A percentile compares a stretch with the other conserved stretches of the same genome.
These are phyloP conservation scores for Serranus cabrilla DNA, from an alignment of 2,797 vertebrate species.

Conservation along the genomic window DNA sequence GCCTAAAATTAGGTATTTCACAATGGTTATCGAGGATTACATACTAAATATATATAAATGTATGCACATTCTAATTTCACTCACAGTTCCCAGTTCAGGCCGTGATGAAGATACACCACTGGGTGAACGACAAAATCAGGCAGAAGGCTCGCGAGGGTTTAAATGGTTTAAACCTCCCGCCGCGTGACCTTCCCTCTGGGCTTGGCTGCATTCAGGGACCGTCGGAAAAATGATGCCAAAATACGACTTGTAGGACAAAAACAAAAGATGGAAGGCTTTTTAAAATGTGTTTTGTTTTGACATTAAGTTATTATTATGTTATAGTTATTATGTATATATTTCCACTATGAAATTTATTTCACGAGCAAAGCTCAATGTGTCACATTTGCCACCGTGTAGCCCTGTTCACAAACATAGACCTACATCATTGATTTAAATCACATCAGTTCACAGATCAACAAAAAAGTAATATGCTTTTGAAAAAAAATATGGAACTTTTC, in stretches of 20 bases:
- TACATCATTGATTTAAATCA: too few species aligned
- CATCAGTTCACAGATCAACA: too few species aligned
- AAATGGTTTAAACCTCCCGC: constrained; percentile 63
- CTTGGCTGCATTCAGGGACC: constrained; percentile 25
- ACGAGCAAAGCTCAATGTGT: too few species aligned
- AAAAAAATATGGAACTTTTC: too few species aligned
- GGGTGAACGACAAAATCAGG: too few species aligned
- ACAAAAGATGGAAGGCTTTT: neutral
- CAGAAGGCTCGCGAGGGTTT: neutral
- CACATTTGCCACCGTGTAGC: too few species aligned
- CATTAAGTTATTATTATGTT: too few species aligned
- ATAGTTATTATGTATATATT: too few species aligned
- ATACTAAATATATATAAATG: neutral
- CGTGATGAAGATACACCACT: neutral
- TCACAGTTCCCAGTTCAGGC: neutral
- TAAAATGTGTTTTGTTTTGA: too few species aligned
- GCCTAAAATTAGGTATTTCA: neutral
- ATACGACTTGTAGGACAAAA: neutral
- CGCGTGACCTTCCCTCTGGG: neutral
- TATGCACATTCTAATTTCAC: neutral
- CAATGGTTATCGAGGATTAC: neutral
- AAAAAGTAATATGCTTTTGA: too few species aligned
- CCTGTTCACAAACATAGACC: too few species aligned
- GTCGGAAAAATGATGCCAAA: constrained; percentile 4
- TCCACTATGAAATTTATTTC: too few species aligned